A percentile compares a stretch with the other conserved stretches of the same genome.
These are phyloP conservation scores for Spisula solida DNA, from an alignment of 2,888 invertebrate genomes.

Conservation along the genomic window DNA sequence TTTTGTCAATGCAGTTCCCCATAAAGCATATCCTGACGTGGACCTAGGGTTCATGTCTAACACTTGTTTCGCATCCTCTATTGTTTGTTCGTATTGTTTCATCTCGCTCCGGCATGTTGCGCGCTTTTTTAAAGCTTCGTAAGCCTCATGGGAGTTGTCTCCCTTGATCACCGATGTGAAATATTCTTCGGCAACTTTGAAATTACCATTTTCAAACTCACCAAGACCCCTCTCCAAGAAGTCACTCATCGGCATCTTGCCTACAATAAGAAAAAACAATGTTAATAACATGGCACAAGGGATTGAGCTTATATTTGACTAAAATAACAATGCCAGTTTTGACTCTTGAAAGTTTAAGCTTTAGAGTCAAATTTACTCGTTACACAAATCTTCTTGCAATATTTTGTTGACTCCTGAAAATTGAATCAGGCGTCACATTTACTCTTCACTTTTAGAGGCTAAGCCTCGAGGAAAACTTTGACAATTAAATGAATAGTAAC, in stretches of 20 bases:
- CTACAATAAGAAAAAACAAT: not conserved
- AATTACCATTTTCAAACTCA: conserved; percentile 64
- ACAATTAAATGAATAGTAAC: too few species aligned
- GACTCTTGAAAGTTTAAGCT: too few species aligned
- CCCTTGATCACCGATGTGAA: conserved; percentile 53
- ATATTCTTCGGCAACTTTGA: conserved; percentile 46
- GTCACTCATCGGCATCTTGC: conserved; percentile 42
- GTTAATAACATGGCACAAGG: too few species aligned
- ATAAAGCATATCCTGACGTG: conserved; percentile 66
- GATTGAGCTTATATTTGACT: too few species aligned
- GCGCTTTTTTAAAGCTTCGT: conserved; percentile 61
- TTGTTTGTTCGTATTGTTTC: conserved; percentile 60
- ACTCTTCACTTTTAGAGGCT: too few species aligned
- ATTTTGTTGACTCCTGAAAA: too few species aligned
- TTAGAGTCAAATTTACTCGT: too few species aligned
- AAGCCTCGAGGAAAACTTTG: too few species aligned
- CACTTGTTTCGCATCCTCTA: conserved; percentile 67
- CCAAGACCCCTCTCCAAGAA: conserved; percentile 52
- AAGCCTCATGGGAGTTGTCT: conserved; percentile 30
- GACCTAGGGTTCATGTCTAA: conserved; percentile 55
- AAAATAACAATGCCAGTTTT: too few species aligned
- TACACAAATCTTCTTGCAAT: too few species aligned
- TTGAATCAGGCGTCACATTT: too few species aligned
- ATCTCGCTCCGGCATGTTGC: conserved; percentile 65
- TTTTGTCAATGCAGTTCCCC: conserved; percentile 70